Percentiles rank a stretch among this genome's conserved stretches.
Evolutionary conservation across 2,113 vertebrate genomes (phyloP).

Genomic region (Xenus cinereus): DNA sequence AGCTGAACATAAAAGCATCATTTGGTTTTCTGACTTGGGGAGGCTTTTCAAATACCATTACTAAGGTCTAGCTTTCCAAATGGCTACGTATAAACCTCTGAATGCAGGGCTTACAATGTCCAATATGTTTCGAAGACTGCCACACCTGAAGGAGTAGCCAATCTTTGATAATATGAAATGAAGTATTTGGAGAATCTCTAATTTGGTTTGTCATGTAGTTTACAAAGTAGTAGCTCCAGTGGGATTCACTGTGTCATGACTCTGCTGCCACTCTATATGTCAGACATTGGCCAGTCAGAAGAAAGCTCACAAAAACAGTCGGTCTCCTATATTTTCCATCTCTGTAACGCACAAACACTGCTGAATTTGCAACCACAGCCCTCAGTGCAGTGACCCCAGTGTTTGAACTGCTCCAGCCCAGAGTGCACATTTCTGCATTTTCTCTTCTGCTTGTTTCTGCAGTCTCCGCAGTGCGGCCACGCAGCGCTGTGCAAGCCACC

Average conservation of each 20-base stretch:
- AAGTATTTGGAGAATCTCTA: neutral
- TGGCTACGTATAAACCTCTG: neutral
- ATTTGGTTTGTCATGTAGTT: neutral
- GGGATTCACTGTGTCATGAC: neutral
- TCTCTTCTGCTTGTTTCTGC: neutral
- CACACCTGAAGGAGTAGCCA: neutral
- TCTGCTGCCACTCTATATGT: neutral
- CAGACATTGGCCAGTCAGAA: neutral
- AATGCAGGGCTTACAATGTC: neutral
- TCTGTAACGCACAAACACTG: neutral
- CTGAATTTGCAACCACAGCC: neutral
- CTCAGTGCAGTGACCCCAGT: neutral
- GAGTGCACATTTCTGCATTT: neutral
- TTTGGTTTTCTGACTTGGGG: neutral
- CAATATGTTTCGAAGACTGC: neutral
- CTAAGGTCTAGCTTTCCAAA: neutral
- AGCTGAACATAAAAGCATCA: neutral
- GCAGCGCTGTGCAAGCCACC: neutral
- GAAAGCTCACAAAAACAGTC: neutral
- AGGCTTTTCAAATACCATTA: neutral
- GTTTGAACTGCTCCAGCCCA: neutral
- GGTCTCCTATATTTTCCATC: neutral
- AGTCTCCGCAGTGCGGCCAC: fast-evolving
- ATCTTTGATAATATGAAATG: neutral
- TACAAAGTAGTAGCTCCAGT: neutral